Conservation (phyloP, 2,888 invertebrate species). For the Entomobrya proxima region DNA sequence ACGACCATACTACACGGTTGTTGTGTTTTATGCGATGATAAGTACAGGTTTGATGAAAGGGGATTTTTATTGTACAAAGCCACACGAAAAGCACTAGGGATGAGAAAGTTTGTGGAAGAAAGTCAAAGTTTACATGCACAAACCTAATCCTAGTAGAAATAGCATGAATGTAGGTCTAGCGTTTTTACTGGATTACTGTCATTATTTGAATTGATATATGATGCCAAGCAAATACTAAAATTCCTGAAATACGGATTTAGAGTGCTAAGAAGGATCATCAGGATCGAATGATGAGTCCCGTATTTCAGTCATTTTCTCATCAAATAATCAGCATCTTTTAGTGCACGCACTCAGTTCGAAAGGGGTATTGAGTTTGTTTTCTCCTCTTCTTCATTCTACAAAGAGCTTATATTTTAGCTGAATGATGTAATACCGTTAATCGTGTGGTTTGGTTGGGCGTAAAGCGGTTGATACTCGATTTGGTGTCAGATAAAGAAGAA, state of each 20-base stretch:
- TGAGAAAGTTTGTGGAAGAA: background rate
- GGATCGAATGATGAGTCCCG: background rate
- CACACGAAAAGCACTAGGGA: background rate
- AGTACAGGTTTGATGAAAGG: background rate
- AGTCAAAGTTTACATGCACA: background rate
- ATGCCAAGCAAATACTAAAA: background rate
- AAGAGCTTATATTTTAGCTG: no score
- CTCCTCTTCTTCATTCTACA: background rate
- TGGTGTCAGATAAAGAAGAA: no score
- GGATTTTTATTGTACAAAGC: background rate
- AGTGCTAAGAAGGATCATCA: background rate
- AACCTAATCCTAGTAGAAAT: background rate
- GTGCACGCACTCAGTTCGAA: no score
- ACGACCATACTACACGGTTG: background rate
- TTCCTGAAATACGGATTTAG: background rate
- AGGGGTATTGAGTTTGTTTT: background rate
- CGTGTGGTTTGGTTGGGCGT: no score
- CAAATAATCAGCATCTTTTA: background rate
- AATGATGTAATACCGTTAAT: no score
- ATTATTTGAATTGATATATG: background rate
- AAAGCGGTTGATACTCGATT: no score
- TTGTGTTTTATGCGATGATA: constrained; percentile 9
- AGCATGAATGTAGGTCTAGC: background rate
- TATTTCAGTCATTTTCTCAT: background rate
- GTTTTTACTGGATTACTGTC: no score